Base-by-base conservation (phyloP, 2,888 invertebrate genomes). In the Protodeltote pygarga region DNA sequence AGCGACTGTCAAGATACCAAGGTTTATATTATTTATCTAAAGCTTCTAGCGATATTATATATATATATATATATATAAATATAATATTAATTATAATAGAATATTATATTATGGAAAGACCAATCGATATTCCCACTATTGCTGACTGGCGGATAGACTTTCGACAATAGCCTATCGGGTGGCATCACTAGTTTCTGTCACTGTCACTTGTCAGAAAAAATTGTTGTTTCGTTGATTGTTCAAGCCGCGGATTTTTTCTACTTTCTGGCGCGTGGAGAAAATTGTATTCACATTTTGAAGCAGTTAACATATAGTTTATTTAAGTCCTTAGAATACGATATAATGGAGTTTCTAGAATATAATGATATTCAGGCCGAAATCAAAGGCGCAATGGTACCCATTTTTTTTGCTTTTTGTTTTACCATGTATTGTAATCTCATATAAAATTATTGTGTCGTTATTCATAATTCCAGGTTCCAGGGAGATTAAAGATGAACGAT, bases 401-500 rank as follows among this genome's bases (percentile, higher is more conserved):
- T 23, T 24, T 10, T 10, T 1, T 15, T 29, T 10, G 8, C 10
- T 20, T 34, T 35, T 19, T 14, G 9, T 19, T 5, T 14, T 20
- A 20, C n/a, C 42, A 24, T 1, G 11, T 28, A 21, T n/a, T n/a
- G n/a, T n/a, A 17, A 9, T 4, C n/a, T 15, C 17, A 14, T 35
- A 3, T 37, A 2, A 17, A 34, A 17, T 31, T 38, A 38, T 39
- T 39, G 28, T 35, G 57, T n/a, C n/a, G 16, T 19, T 31, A 40
- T 40, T 23, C 8, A 41, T 45, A 41, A 55, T 75, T 77, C 14
- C 76, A 99, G 99, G 96, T 97, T 33, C 95, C 96, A 4, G 99
- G 99, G 0, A 94, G 97, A 50, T 86, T 99, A 20, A 98, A 98
- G 86, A 94, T 99, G 84, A 97, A 98, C 0, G 98, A 98, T 61